These are phyloP conservation scores for Antheraea pernyi DNA, from an alignment of 1,140 invertebrate genomes.

Conservation along the genomic window DNA sequence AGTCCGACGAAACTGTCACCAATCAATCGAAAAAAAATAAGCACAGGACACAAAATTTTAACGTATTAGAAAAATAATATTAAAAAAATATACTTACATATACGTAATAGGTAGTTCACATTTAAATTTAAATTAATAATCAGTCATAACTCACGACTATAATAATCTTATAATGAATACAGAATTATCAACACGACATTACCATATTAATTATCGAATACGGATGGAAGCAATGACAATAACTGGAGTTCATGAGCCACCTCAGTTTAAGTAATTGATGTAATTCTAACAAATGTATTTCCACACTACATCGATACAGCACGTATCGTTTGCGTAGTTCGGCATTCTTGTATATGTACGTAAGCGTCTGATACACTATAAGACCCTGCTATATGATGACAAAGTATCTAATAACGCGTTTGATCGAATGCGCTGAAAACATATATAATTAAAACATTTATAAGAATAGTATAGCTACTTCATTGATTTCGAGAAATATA, in stretches of 20 bases:
- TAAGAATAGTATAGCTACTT: neutral
- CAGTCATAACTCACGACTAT: too few relatives aligned
- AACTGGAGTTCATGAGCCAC: constrained; percentile 42
- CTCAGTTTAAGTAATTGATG: constrained; percentile 33
- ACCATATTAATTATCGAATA: neutral
- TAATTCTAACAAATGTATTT: constrained; percentile 9
- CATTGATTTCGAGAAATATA: neutral
- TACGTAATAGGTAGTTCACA: too few relatives aligned
- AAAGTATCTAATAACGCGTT: neutral
- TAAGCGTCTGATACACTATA: constrained; percentile 1
- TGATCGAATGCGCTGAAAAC: neutral
- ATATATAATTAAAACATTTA: neutral
- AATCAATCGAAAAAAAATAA: too few relatives aligned
- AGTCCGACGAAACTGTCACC: too few relatives aligned
- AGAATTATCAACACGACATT: too few relatives aligned
- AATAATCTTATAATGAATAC: too few relatives aligned
- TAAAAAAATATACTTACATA: too few relatives aligned
- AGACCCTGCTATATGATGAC: neutral
- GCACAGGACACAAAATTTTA: too few relatives aligned
- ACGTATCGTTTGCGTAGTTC: constrained; percentile 15
- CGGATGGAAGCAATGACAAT: constrained; percentile 23
- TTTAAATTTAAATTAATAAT: too few relatives aligned
- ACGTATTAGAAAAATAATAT: too few relatives aligned
- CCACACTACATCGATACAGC: constrained; percentile 18
- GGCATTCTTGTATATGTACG: constrained; percentile 9